These are phyloP conservation scores for Hemithea aestivaria DNA, from an alignment of 2,888 invertebrate species.

Conservation along the genomic window DNA sequence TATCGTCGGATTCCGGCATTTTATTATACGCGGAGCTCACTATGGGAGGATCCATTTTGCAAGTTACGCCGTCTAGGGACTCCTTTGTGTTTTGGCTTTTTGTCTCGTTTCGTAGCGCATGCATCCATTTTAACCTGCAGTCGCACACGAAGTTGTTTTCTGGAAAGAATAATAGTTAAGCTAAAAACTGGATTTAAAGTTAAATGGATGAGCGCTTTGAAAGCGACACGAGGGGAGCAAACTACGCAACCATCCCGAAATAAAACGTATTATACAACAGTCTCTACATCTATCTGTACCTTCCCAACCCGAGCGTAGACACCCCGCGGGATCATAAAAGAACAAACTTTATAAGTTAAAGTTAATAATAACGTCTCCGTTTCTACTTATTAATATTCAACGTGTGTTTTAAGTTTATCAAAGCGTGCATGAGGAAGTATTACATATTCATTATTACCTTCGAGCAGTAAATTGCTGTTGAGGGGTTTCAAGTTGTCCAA, in stretches of 20 bases:
- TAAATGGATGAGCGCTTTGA: slow-evolving; percentile 17
- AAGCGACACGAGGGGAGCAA: slow-evolving; percentile 8
- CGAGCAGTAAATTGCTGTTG: slow-evolving; percentile 86
- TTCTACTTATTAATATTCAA: slow-evolving; percentile 64
- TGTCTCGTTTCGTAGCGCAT: slow-evolving; percentile 85
- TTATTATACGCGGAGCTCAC: slow-evolving; percentile 72
- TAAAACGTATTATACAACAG: slow-evolving; percentile 40
- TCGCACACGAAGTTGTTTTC: slow-evolving; percentile 91
- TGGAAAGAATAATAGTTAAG: slow-evolving; percentile 64
- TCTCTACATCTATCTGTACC: slow-evolving; percentile 38
- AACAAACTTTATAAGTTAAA: slow-evolving; percentile 62
- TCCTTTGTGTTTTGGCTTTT: slow-evolving; percentile 83
- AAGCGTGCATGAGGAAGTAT: slow-evolving; percentile 48
- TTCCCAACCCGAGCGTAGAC: slow-evolving; percentile 42
- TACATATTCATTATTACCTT: slow-evolving; percentile 81
- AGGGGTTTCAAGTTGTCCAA: slow-evolving; percentile 87
- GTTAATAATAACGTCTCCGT: slow-evolving; percentile 57
- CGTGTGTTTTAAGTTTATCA: slow-evolving; percentile 62
- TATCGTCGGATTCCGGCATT: slow-evolving; percentile 54
- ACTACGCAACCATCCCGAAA: slow-evolving; percentile 29
- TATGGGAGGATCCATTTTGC: slow-evolving; percentile 80
- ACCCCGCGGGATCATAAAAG: slow-evolving; percentile 62
- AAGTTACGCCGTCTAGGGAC: slow-evolving; percentile 84
- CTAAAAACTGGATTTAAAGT: slow-evolving; percentile 12
- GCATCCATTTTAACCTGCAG: slow-evolving; percentile 90